Evolutionary conservation across 2,888 invertebrate species (phyloP), one percentile per base, ranked within the genome.

Genomic region (Miltochrista miniata): DNA sequence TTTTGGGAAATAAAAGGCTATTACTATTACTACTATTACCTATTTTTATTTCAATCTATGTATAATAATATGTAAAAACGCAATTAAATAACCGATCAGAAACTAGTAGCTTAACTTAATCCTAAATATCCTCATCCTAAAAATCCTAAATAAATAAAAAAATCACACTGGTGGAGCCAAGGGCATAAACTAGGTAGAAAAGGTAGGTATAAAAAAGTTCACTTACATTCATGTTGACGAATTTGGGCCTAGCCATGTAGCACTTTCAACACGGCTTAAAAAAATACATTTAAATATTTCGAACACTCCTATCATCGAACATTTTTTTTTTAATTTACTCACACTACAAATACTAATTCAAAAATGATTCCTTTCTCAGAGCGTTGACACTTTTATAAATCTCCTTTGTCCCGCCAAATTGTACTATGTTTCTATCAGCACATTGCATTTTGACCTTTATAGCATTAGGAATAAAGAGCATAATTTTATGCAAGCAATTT

Each of bases 141-240:
- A n/a, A n/a, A n/a, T n/a, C n/a, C n/a, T n/a, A n/a, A n/a, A n/a
- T n/a, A n/a, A n/a, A n/a, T n/a, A n/a, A n/a, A n/a, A n/a, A n/a
- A n/a, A n/a, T n/a, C n/a, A n/a, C n/a, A n/a, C n/a, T n/a, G n/a
- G n/a, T n/a, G n/a, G n/a, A n/a, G n/a, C n/a, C n/a, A n/a, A n/a
- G n/a, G n/a, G n/a, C n/a, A n/a, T n/a, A n/a, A n/a, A n/a, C n/a
- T n/a, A n/a, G n/a, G n/a, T n/a, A n/a, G 1, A 13, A 36, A 10
- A 1, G 8, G 12, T 2, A 11, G 12, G 24, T n/a, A 29, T n/a
- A 29, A 29, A 12, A 39, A 8, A n/a, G 1, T 12, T 14, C 45
- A 61, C 56, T 44, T 29, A 59, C 59, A 56, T 49, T 30, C 48
- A 48, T 59, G 7, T 0, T 39, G 13, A 37, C 13, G 44, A 18